Evolutionary conservation across 2,797 vertebrate genomes (phyloP).

Genomic region (Pseudochirops cupreus): DNA sequence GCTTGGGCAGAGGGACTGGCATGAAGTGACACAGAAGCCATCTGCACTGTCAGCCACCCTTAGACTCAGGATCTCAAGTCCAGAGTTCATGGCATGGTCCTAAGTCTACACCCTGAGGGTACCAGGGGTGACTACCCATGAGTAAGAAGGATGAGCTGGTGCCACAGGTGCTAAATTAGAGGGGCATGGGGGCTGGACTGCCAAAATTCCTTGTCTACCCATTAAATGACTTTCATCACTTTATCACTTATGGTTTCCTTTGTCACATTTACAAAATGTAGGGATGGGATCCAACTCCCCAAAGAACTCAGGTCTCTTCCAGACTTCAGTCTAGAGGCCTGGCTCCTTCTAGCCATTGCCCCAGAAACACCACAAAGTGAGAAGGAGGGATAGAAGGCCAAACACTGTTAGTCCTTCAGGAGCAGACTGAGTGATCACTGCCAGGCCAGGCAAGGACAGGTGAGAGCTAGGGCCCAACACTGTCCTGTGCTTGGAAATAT

Average conservation of each 20-base stretch:
- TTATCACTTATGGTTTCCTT: not conserved
- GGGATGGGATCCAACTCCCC: not conserved
- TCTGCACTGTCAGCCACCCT: constrained; percentile 14
- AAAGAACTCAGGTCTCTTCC: not conserved
- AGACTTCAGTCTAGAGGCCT: not conserved
- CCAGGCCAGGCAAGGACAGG: not conserved
- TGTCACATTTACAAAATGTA: not conserved
- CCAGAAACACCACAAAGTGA: not conserved
- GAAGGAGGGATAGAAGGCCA: not conserved
- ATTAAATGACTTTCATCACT: not conserved
- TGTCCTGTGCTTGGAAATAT: not conserved
- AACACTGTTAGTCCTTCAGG: not conserved
- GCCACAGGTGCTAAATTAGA: not conserved
- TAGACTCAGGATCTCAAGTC: constrained; percentile 17
- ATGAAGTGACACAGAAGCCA: constrained; percentile 14
- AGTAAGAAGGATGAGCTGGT: not conserved
- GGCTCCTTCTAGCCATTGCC: not conserved
- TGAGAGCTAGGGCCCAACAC: not conserved
- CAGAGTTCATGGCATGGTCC: not conserved
- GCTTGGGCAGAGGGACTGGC: constrained; percentile 36
- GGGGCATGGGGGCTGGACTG: not conserved
- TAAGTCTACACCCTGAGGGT: not conserved
- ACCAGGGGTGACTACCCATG: accelerated
- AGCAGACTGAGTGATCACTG: not conserved
- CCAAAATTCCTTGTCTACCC: not conserved